Conservation (phyloP, 2,797 vertebrate genomes). For the Parauchenoglanis punctatus region DNA sequence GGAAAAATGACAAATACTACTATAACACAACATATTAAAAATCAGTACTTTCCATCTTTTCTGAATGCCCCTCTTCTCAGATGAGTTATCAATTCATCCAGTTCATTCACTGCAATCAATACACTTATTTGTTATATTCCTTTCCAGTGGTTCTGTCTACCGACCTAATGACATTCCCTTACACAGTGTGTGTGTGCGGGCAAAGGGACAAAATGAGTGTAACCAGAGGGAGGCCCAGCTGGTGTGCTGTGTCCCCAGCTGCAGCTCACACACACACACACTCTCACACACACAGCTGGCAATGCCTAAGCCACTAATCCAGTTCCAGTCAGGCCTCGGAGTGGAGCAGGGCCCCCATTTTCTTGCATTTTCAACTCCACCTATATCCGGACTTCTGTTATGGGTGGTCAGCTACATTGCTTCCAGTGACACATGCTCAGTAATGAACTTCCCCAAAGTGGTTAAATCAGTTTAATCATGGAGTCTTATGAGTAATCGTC, state of each 20-base stretch:
- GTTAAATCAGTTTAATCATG: constrained; percentile 7
- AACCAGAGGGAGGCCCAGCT: constrained; percentile 35
- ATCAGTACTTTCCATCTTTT: constrained; percentile 39
- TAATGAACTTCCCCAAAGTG: constrained; percentile 1
- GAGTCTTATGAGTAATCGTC: constrained; percentile 9
- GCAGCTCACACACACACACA: constrained; percentile 6
- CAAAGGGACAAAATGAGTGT: background rate
- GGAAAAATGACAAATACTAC: background rate
- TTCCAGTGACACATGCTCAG: constrained; percentile 35
- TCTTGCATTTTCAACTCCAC: constrained; percentile 11
- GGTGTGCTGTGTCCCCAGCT: constrained; percentile 24
- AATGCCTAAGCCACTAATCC: constrained; percentile 46
- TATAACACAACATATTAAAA: background rate
- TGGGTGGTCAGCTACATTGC: constrained; percentile 53
- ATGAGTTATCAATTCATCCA: constrained; percentile 6
- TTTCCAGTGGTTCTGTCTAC: constrained; percentile 4
- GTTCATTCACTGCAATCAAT: constrained; percentile 28
- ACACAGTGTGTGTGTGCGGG: background rate
- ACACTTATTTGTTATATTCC: constrained; percentile 25
- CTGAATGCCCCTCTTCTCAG: constrained; percentile 19
- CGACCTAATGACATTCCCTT: constrained; percentile 14
- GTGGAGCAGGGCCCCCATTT: constrained; percentile 29
- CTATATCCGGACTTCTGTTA: constrained; percentile 38
- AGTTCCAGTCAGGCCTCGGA: constrained; percentile 34
- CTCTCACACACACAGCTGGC: constrained; percentile 33